Base-by-base conservation (phyloP, 2,113 vertebrate species). In the Canis aureus region DNA sequence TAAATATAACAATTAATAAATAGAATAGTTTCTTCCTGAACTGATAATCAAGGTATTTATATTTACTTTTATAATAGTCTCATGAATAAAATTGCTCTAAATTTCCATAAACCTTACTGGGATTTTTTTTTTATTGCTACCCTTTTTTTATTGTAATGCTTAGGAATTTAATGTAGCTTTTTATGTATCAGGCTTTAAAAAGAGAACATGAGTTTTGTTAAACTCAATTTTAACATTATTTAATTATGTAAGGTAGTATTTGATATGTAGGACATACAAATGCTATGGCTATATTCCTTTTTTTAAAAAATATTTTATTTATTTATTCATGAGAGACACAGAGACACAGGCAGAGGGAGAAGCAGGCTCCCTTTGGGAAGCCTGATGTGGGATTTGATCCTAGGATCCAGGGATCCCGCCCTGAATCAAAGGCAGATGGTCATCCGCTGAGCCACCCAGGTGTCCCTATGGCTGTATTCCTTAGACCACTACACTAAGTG, bases 1-100 rank as follows among this genome's bases (percentile, higher is more conserved):
- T 15, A 96, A 67, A 97, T 91, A 84, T 90, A 84, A 84, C 5
- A 83, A 94, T 11, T 51, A 97, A 64, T 64, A 91, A 95, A 83
- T 82, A 96, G 59, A 97, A 76, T 86, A 89, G 92, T 92, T 95
- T 92, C 19, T 81, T 82, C 35, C 66, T 89, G 15, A 95, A 86
- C 51, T 92, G n/a, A 92, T 79, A 92, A 53, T 71, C 55, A 90
- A 92, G 57, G 71, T 94, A 86, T 73, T 62, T 83, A 80, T 32
- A 92, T 64, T 74, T 82, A 87, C 69, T 96, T 94, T 95, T 90
- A 23, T 91, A 88, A 88, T 69, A 93, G 38, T 69, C 53, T 96
- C 25, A 80, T 84, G 15, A 95, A 95, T 78, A 96, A 95, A 86
- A 95, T 27, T 73, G 22, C 38, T 83, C 62, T 84, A 80, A 93